Percentiles rank a stretch among this genome's conserved stretches.
Conservation (phyloP, 2,888 invertebrate genomes). For the Cosmia trapezina region DNA sequence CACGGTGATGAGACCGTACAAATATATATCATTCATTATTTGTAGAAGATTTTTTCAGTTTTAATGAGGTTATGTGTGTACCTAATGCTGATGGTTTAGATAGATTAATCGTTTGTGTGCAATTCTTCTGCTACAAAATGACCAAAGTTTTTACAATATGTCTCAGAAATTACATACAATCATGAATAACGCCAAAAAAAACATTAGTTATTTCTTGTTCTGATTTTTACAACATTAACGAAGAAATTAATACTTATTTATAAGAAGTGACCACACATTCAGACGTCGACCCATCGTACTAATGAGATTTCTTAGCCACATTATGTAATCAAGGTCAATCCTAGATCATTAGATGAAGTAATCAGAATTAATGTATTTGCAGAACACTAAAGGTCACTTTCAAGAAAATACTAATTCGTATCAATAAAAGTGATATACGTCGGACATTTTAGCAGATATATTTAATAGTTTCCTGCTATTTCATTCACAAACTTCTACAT, state of each 20-base stretch:
- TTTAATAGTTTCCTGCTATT: background rate
- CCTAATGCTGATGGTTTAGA: background rate
- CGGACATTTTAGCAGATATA: no score
- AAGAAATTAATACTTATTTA: background rate
- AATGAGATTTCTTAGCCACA: background rate
- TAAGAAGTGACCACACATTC: background rate
- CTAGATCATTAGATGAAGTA: background rate
- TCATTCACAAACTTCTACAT: background rate
- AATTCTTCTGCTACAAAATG: background rate
- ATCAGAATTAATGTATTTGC: background rate
- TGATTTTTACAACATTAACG: background rate
- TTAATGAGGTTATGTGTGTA: background rate
- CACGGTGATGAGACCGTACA: no score
- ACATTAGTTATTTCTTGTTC: background rate
- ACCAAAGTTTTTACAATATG: background rate
- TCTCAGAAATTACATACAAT: no score
- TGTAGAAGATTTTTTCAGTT: background rate
- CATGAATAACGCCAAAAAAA: background rate
- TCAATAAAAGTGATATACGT: no score
- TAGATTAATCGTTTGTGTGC: background rate
- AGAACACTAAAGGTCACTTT: slow-evolving; percentile 14
- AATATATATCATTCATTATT: no score
- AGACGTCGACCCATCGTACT: background rate
- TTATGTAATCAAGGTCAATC: background rate
- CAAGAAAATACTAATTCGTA: background rate